These are phyloP conservation scores for Atractosteus spatula DNA, from an alignment of 2,113 vertebrate species.

Conservation along the genomic window DNA sequence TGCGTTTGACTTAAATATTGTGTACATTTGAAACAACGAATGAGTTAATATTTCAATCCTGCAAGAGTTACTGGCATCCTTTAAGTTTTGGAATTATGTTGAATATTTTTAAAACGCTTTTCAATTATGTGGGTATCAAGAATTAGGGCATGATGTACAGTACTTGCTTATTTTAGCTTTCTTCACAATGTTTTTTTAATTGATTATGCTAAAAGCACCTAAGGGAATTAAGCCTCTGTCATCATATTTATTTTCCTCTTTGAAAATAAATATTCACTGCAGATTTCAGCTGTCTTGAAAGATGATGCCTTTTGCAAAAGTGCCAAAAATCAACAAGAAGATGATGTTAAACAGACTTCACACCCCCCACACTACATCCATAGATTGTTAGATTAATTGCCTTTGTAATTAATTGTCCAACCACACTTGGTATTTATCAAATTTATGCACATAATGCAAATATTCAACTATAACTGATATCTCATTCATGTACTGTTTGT, in stretches of 20 bases:
- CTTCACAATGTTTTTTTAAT: not conserved
- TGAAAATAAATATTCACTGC: not conserved
- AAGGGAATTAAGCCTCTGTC: not conserved
- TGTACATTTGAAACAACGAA: no score
- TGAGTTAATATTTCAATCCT: no score
- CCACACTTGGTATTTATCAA: no score
- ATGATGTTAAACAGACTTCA: not conserved
- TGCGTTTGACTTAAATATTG: no score
- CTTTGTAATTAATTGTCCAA: no score
- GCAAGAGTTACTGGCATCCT: no score
- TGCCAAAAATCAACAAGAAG: not conserved
- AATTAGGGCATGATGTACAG: not conserved
- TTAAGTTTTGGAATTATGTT: not conserved
- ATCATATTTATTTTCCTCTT: not conserved
- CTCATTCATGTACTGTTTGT: no score
- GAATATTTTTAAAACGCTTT: not conserved
- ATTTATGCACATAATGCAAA: no score
- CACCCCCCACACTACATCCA: not conserved
- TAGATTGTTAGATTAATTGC: no score
- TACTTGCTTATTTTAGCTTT: constrained; percentile 5
- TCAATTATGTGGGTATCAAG: not conserved
- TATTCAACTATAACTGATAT: no score
- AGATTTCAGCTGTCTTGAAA: not conserved
- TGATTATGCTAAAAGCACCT: constrained; percentile 8
- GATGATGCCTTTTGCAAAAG: not conserved